Percentiles rank a stretch among this genome's conserved stretches.
These are phyloP conservation scores for Diplogasteroides magnus DNA, from an alignment of 1,140 invertebrate species.

Conservation along the genomic window DNA sequence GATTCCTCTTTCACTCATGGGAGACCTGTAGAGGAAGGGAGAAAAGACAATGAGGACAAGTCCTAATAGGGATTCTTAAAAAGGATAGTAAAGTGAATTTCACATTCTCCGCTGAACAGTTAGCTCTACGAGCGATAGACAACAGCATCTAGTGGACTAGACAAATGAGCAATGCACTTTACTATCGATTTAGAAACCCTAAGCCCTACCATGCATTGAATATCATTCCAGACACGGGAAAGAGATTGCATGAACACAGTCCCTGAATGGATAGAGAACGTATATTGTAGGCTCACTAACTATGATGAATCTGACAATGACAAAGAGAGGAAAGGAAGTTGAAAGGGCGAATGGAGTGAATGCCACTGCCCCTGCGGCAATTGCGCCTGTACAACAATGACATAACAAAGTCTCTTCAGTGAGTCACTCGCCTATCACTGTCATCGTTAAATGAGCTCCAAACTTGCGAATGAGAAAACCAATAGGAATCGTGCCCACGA, in stretches of 20 bases:
- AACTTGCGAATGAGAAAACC: slow-evolving; percentile 1
- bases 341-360: slow-evolving; percentile 20
- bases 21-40: no score
- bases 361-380: slow-evolving; percentile 7
- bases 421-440: slow-evolving; percentile 6
- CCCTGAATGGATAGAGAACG: slow-evolving; percentile 26
- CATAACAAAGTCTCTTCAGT: neutral
- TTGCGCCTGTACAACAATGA: slow-evolving; percentile 13
- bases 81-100: no score
- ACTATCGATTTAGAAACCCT: no score
- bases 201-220: slow-evolving; percentile 31
- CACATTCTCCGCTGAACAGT: no score
- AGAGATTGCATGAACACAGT: slow-evolving; percentile 21
- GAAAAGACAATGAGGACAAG: no score
- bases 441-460: slow-evolving; percentile 18
- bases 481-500: slow-evolving; percentile 10
- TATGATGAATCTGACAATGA: slow-evolving; percentile 16
- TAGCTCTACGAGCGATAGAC: no score
- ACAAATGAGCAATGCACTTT: no score
- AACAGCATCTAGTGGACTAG: no score
- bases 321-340: slow-evolving; percentile 21
- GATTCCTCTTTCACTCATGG: slow-evolving; percentile 27
- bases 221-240: slow-evolving; percentile 28
- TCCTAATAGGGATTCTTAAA: no score
- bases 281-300: slow-evolving; percentile 8